Conservation (phyloP, 1,140 invertebrate species). For the Bombus confusus region DNA sequence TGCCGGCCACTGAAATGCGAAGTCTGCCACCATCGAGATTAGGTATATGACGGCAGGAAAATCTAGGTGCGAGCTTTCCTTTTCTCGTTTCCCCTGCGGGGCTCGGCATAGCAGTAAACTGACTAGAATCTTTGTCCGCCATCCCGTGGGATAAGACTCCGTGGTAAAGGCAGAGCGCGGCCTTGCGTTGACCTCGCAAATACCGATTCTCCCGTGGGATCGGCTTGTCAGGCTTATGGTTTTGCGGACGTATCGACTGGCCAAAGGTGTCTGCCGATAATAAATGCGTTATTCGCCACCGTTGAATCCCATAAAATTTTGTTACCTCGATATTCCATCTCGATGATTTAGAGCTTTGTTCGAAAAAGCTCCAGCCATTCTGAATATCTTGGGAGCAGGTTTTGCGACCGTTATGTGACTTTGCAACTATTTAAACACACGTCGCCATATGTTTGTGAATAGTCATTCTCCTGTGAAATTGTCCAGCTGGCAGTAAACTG, state of each 20-base stretch:
- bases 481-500: no score
- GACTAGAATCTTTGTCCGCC: conserved; percentile 64
- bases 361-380: neutral
- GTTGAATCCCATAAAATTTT: neutral
- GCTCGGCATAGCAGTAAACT: conserved; percentile 63
- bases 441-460: neutral
- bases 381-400: neutral
- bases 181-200: conserved; percentile 64
- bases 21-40: conserved; percentile 64
- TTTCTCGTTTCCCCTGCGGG: conserved; percentile 51
- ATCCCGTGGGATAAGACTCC: conserved; percentile 61
- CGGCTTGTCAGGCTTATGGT: conserved; percentile 52
- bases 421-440: neutral
- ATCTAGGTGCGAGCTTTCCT: conserved; percentile 64
- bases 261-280: conserved; percentile 7
- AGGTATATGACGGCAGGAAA: conserved; percentile 65
- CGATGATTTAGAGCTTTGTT: neutral
- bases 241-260: conserved; percentile 45
- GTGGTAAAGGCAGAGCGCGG: conserved; percentile 45
- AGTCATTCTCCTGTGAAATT: no score
- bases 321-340: neutral
- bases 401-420: neutral
- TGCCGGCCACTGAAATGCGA: conserved; percentile 57
- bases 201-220: conserved; percentile 62
- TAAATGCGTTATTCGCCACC: neutral